Conservation (phyloP, 2,888 invertebrate species). For the Rhaphigaster nebulosa region DNA sequence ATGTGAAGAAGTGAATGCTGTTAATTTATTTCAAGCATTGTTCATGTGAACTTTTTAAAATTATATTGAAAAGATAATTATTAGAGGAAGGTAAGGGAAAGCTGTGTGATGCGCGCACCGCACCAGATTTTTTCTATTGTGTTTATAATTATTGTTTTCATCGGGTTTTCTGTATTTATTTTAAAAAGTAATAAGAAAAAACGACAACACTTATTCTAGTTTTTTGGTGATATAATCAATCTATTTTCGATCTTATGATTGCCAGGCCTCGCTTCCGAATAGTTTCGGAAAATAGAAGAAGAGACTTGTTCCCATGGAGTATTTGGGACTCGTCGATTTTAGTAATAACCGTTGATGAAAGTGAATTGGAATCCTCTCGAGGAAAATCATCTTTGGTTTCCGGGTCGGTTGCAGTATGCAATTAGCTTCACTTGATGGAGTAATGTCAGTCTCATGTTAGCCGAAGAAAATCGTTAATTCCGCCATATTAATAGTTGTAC, state of each 20-base stretch:
- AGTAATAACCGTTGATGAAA: slow-evolving; percentile 25
- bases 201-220: neutral
- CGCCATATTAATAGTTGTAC: neutral
- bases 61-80: too few species aligned
- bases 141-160: too few species aligned
- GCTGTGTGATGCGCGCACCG: too few species aligned
- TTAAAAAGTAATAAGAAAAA: too few species aligned
- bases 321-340: slow-evolving; percentile 12
- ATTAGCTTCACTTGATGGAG: slow-evolving; percentile 25
- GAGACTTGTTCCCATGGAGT: slow-evolving; percentile 1
- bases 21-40: too few species aligned
- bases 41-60: too few species aligned
- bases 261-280: neutral
- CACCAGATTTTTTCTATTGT: too few species aligned
- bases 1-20: too few species aligned
- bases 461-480: slow-evolving; percentile 8
- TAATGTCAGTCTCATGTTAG: neutral
- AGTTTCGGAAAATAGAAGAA: slow-evolving; percentile 2
- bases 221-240: neutral
- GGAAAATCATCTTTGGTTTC: slow-evolving; percentile 28
- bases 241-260: neutral
- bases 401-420: slow-evolving; percentile 8
- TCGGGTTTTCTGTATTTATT: too few species aligned
- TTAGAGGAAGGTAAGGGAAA: too few species aligned
- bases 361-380: neutral